Evolutionary conservation across 2,888 invertebrate genomes (phyloP), one percentile per base, ranked within the genome.

Genomic region (Metalampra italica): DNA sequence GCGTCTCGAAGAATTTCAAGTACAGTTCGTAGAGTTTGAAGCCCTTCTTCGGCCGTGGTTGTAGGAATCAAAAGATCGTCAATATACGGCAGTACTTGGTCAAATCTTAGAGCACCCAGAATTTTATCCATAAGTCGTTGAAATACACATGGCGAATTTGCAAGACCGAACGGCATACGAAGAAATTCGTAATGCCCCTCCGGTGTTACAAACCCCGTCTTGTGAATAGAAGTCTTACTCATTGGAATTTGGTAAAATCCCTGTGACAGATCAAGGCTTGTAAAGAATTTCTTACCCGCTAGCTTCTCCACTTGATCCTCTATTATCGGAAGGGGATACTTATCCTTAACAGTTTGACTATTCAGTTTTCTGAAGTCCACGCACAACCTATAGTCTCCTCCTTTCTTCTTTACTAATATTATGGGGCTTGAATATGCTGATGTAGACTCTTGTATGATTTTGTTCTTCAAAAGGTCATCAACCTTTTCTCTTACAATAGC

Each of bases 361-460:
- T 50, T 50, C 3, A 50, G 29, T 1, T 14, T 15, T 5, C 50
- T 12, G 42, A 39, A 50, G 29, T 50, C 50, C 1, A 50, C 50
- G 14, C 46, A 50, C 0, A 50, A 12, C 9, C 46, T n/a, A 9
- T 29, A n/a, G 14, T 43, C 43, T 3, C 47, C 47, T 2, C n/a
- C 29, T 36, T 51, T 51, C 22, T 51, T 51, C 8, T 29, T 40
- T 7, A 51, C 47, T 3, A 52, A n/a, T n/a, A 49, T 9, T 5
- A 50, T 29, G 12, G 49, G 43, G 9, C 37, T 37, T 7, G 49
- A 34, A 39, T 42, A 50, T 0, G 22, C 7, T 7, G 49, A 50
- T 9, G 7, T 8, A 0, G 45, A 37, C 15, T 45, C 45, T 7
- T 46, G 7, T 5, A 49, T 45, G 3, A 49, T 49, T 3, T 29